Base-by-base conservation (phyloP, 2,888 invertebrate species). In the Lasioglossum vierecki region DNA sequence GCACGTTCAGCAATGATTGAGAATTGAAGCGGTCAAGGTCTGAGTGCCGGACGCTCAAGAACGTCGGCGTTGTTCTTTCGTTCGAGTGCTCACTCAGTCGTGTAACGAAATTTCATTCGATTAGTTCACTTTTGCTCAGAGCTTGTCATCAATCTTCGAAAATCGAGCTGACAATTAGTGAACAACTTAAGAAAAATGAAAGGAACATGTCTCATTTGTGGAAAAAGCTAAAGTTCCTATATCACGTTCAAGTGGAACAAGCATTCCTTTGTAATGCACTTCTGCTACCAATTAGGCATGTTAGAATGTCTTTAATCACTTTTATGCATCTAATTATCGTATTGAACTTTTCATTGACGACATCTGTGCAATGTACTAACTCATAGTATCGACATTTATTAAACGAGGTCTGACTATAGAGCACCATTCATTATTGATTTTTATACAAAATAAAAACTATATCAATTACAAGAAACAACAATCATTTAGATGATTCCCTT, bases 21-120 rank as follows among this genome's bases (percentile, higher is more conserved):
- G 63, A 63, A 63, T 63, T 63, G 63, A 63, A 63, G 63, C 30
- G 30, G 30, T 63, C 63, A 63, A 63, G 63, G 63, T 63, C 30
- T 30, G 30, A 30, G 30, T 30, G 8, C 13, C 30, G 30, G 30
- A 63, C 63, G 30, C 63, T 30, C 30, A 8, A 46, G 15, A 30
- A 63, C 30, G 63, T 63, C 18, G 15, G 63, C 63, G 30, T 18
- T 63, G 30, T 18, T 30, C 63, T 63, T 30, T 63, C 30, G 63
- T 63, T 63, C 63, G 30, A 63, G 15, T 30, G 63, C 8, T 63
- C 63, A 30, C 1, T 15, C 63, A 18, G 63, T 63, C 30, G 30
- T 30, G 30, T 63, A 63, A 63, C 35, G 8, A 30, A 63, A 60
- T 15, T 18, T 18, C 30, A 63, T 30, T 18, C 30, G 30, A 63